A percentile compares a stretch with the other conserved stretches of the same genome.
phyloP scores from a whole-genome alignment of 2,797 vertebrate genomes.

The Selene dorsalis region DNA sequence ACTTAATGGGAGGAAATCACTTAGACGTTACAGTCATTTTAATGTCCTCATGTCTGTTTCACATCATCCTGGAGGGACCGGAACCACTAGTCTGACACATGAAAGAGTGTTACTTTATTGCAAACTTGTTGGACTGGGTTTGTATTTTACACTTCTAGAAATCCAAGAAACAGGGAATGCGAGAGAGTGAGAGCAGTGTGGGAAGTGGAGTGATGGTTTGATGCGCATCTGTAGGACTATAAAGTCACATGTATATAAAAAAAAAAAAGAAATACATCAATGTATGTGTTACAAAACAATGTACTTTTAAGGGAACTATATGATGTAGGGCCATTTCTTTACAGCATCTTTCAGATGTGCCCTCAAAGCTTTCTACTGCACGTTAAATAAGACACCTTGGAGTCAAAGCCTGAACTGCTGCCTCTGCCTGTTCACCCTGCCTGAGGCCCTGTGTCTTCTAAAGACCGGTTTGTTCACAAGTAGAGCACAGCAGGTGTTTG shows the following conservation, averaged over 20 bases:
- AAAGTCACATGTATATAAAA: not conserved
- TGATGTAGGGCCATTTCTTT: constrained; percentile 42
- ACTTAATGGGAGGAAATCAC: constrained; percentile 87
- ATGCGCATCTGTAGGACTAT: constrained; percentile 2
- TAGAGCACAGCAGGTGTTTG: constrained; percentile 78
- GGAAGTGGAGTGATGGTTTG: constrained; percentile 1
- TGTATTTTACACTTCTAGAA: constrained; percentile 29
- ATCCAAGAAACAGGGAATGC: not conserved
- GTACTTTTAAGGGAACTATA: constrained; percentile 40
- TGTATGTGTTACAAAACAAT: constrained; percentile 33
- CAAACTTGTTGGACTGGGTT: constrained; percentile 10
- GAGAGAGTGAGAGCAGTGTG: not conserved
- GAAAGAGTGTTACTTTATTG: constrained; percentile 35
- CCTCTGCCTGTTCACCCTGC: constrained; percentile 77
- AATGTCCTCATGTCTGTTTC: constrained; percentile 82
- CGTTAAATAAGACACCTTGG: constrained; percentile 70
- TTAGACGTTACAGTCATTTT: constrained; percentile 85
- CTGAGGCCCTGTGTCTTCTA: constrained; percentile 75
- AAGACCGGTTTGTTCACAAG: constrained; percentile 81
- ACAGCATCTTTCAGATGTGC: constrained; percentile 54
- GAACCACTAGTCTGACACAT: constrained; percentile 43
- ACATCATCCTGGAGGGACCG: constrained; percentile 74
- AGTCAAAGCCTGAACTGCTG: constrained; percentile 74
- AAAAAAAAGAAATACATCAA: constrained; percentile 37
- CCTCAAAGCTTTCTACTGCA: constrained; percentile 66